phyloP scores from a whole-genome alignment of 2,113 vertebrate species.

The Psettodes erumei region DNA sequence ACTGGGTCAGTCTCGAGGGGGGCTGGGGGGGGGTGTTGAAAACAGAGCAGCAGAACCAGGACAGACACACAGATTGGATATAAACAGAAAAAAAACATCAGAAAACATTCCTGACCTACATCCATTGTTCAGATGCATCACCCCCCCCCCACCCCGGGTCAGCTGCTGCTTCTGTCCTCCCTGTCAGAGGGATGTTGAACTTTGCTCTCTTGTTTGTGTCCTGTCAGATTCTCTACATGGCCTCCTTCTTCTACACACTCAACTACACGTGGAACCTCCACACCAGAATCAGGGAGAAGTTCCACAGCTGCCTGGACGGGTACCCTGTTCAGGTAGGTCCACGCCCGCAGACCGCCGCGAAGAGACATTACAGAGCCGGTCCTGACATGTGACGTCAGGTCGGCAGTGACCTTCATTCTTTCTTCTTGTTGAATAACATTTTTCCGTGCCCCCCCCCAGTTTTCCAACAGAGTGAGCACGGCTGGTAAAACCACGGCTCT shows the following conservation, averaged over 20 bases:
- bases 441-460: constrained; percentile 69
- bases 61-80: neutral
- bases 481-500: constrained; percentile 46
- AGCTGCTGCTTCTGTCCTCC: neutral
- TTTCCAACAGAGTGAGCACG: constrained; percentile 63
- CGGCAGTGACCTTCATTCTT: too few relatives aligned
- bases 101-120: constrained; percentile 63
- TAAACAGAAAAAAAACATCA: neutral
- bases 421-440: too few relatives aligned
- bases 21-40: constrained; percentile 19
- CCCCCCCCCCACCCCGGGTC: neutral
- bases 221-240: constrained; percentile 87
- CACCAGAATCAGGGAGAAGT: constrained; percentile 82
- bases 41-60: constrained; percentile 53
- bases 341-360: too few relatives aligned
- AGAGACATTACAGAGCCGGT: too few relatives aligned
- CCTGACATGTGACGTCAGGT: too few relatives aligned
- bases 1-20: constrained; percentile 36
- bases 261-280: constrained; percentile 90
- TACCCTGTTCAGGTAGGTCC: constrained; percentile 77
- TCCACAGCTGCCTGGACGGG: constrained; percentile 68
- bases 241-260: constrained; percentile 89
- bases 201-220: neutral
- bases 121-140: constrained; percentile 19
- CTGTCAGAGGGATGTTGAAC: too few relatives aligned